Percentiles rank a stretch among this genome's conserved stretches.
These are phyloP conservation scores for Trichogramma dendrolimi DNA, from an alignment of 2,888 invertebrate genomes.

Conservation along the genomic window DNA sequence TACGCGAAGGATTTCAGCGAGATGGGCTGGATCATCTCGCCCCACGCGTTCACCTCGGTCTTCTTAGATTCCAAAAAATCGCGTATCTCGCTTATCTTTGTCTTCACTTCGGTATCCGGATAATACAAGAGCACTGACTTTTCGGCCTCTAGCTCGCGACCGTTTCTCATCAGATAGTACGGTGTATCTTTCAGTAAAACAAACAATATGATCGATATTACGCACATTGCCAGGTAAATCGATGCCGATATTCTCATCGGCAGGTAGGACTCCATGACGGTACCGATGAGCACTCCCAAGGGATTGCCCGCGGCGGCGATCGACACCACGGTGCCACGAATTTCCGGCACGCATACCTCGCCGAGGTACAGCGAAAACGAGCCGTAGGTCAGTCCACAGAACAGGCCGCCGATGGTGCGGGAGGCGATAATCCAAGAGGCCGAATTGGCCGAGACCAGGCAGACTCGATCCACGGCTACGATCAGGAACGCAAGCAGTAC, in stretches of 20 bases:
- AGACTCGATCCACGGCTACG: conserved; percentile 30
- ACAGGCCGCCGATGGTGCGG: conserved; percentile 31
- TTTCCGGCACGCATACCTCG: conserved; percentile 37
- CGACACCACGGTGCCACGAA: conserved; percentile 42
- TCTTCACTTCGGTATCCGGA: too few species aligned
- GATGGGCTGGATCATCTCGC: too few species aligned
- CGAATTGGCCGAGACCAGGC: conserved; percentile 29
- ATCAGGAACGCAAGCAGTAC: conserved; percentile 30
- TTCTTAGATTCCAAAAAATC: too few species aligned
- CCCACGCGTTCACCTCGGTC: too few species aligned
- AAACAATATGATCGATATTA: conserved; percentile 30
- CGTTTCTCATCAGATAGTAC: conserved; percentile 26
- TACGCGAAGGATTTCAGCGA: conserved; percentile 29
- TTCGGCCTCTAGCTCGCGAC: too few species aligned
- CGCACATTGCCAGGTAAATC: conserved; percentile 33
- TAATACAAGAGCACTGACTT: too few species aligned
- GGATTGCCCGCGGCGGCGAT: conserved; percentile 38
- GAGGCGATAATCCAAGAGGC: conserved; percentile 33
- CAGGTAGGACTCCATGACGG: conserved; percentile 35
- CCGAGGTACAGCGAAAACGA: conserved; percentile 39
- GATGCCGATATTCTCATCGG: conserved; percentile 34
- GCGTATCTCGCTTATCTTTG: too few species aligned
- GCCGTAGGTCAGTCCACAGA: conserved; percentile 34
- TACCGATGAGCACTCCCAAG: conserved; percentile 41
- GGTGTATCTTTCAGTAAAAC: conserved; percentile 43